Evolutionary conservation across 2,888 invertebrate species (phyloP), one percentile per base, ranked within the genome.

Genomic region (Ophion ventricosus): DNA sequence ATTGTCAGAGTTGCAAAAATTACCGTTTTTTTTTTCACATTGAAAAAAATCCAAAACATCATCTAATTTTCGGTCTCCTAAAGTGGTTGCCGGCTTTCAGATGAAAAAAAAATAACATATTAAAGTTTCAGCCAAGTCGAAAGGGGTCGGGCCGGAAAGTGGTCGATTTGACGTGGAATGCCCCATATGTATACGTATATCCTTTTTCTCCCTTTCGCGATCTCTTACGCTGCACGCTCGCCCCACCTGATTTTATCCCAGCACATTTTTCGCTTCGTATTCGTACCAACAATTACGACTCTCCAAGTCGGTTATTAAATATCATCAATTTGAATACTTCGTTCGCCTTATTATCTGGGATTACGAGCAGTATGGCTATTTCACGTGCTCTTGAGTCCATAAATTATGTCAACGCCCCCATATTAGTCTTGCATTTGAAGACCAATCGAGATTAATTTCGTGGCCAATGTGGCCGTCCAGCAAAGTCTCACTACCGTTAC

Each of bases 191-290:
- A 35, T 35, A 35, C 35, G 8, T 49, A 14, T 49, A 17, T 49
- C 49, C 17, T 7, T 29, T 56, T 54, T 26, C 67, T 82, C 78
- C 57, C 66, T 73, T 67, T 83, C 73, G 5, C 61, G 76, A 73
- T 74, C 78, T 79, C 79, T 79, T 78, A 54, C 49, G 72, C 80
- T 83, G 75, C 79, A 70, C 23, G 67, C 69, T 74, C 67, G 35
- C 64, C 80, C 66, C 75, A 73, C 79, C 85, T 67, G 86, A 84
- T 85, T 85, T 85, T 84, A 79, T 83, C 82, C 70, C 81, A 83
- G 59, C 70, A 77, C 67, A 80, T 80, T 86, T 82, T 82, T 80
- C 63, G 77, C 70, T 70, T 81, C 77, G n/a, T 56, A 20, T 40
- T 49, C 74, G 25, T 40, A 80, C 79, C 66, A 49, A 78, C 43